Evolutionary conservation across 2,113 vertebrate genomes (phyloP).

Genomic region (Nothobranchius furzeri): DNA sequence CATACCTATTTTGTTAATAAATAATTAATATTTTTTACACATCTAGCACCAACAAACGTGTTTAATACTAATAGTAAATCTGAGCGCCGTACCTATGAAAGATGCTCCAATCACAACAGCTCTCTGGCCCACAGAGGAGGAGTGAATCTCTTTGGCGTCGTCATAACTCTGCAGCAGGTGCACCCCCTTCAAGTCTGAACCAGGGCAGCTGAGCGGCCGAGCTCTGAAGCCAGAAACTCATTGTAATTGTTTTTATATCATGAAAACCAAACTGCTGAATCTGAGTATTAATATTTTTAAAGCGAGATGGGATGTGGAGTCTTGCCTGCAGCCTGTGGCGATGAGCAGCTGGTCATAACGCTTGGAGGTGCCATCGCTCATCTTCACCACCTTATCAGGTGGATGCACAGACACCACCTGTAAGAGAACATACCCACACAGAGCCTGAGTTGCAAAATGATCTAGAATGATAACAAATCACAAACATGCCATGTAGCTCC

Average conservation of each 20-base stretch:
- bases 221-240: slow-evolving; percentile 71
- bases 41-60: neutral
- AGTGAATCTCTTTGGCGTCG: slow-evolving; percentile 81
- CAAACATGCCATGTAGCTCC: neutral
- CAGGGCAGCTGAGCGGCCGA: slow-evolving; percentile 75
- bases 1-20: slow-evolving; percentile 80
- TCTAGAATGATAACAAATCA: neutral
- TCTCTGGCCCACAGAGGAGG: slow-evolving; percentile 69
- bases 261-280: neutral
- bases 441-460: neutral
- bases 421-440: neutral
- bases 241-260: too few relatives aligned
- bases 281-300: neutral
- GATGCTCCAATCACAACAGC: slow-evolving; percentile 84
- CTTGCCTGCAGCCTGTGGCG: slow-evolving; percentile 85
- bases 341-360: slow-evolving; percentile 84
- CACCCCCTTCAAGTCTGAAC: slow-evolving; percentile 80
- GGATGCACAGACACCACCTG: slow-evolving; percentile 81
- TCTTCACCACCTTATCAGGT: slow-evolving; percentile 67
- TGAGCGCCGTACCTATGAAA: slow-evolving; percentile 80
- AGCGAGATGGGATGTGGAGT: neutral
- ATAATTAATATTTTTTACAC: neutral
- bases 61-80: neutral
- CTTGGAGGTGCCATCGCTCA: slow-evolving; percentile 77
- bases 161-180: slow-evolving; percentile 77